phyloP scores from a whole-genome alignment of 2,797 vertebrate genomes.

The Clarias pachynema region DNA sequence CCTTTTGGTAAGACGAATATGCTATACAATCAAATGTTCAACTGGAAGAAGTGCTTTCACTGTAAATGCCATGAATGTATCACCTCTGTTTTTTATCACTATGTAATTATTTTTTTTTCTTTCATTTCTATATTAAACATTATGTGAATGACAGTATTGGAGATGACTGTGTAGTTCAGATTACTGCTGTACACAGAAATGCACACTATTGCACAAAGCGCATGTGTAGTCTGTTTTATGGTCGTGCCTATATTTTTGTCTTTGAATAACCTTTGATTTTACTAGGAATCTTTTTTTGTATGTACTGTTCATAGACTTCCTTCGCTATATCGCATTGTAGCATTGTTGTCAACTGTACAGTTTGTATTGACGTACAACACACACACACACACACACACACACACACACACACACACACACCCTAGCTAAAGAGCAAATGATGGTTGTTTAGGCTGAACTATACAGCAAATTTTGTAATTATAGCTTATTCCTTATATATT shows the following conservation, averaged over 20 bases:
- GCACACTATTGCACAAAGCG: conserved; percentile 63
- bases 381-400: conserved; percentile 60
- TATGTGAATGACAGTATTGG: conserved; percentile 43
- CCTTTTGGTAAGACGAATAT: not conserved
- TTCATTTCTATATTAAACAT: conserved; percentile 2
- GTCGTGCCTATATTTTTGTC: conserved; percentile 36
- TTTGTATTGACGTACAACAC: conserved; percentile 74
- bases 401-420: conserved; percentile 53
- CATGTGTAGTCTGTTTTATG: conserved; percentile 42
- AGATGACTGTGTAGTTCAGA: conserved; percentile 46
- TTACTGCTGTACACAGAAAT: conserved; percentile 48
- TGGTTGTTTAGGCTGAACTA: conserved; percentile 8
- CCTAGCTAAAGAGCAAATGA: not conserved
- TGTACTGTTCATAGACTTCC: conserved; percentile 38
- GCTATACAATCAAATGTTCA: conserved; percentile 12
- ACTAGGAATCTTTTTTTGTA: conserved; percentile 37
- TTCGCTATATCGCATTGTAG: conserved; percentile 46
- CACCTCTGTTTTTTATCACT: conserved; percentile 3
- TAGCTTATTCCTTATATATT: conserved; percentile 1
- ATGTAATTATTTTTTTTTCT: not conserved
- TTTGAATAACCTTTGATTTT: conserved; percentile 44
- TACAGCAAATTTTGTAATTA: conserved; percentile 22
- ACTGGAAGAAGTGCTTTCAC: conserved; percentile 17
- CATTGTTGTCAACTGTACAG: conserved; percentile 73
- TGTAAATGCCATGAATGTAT: conserved; percentile 57